Conservation (phyloP, 2,797 vertebrate genomes). For the Mastacembelus armatus region DNA sequence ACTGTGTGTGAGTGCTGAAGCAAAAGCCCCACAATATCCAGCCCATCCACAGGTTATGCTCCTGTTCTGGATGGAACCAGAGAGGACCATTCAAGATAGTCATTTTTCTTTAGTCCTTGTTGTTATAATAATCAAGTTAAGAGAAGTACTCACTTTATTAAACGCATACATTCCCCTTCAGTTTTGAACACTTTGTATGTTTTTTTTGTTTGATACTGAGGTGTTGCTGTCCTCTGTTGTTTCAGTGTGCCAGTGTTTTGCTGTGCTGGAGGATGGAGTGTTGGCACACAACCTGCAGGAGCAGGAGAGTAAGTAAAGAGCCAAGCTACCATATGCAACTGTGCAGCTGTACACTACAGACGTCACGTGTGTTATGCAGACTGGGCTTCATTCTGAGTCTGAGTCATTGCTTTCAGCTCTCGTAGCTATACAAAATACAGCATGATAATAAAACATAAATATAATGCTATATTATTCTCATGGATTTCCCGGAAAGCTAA, state of each 20-base stretch:
- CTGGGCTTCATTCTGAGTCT: background rate
- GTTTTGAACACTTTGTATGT: constrained; percentile 5
- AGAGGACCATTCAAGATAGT: constrained; percentile 1
- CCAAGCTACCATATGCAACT: background rate
- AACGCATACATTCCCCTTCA: background rate
- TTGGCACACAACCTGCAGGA: constrained; percentile 85
- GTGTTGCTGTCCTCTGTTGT: constrained; percentile 50
- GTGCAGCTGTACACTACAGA: constrained; percentile 10
- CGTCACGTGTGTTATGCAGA: no score
- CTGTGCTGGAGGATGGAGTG: constrained; percentile 82
- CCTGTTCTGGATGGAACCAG: constrained; percentile 11
- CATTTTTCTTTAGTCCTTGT: background rate
- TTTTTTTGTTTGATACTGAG: constrained; percentile 24
- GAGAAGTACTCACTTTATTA: constrained; percentile 12
- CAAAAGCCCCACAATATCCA: constrained; percentile 6
- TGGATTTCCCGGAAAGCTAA: background rate
- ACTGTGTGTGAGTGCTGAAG: no score
- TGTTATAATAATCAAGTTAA: background rate
- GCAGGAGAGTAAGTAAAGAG: constrained; percentile 83
- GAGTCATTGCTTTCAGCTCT: no score
- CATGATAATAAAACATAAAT: constrained; percentile 6
- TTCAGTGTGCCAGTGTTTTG: constrained; percentile 83
- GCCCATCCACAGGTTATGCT: background rate
- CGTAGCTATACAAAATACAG: background rate
- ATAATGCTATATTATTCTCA: background rate